Conservation (phyloP, 2,113 vertebrate genomes). For the Neopipo cinnamomea region DNA sequence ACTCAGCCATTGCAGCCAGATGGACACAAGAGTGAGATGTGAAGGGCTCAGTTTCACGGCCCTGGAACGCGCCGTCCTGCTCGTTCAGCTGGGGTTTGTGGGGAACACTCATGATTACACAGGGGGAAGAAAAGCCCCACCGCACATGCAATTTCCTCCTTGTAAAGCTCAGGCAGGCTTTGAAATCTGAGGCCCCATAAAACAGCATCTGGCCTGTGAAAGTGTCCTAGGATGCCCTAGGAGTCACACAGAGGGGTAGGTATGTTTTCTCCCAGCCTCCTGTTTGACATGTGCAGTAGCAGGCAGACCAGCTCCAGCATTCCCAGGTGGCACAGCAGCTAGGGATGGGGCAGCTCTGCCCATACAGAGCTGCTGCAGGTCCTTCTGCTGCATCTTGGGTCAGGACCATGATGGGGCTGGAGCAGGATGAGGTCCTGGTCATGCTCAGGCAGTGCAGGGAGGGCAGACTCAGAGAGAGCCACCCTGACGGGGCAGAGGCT, state of each 20-base stretch:
- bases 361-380: neutral
- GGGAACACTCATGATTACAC: conserved; percentile 31
- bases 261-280: neutral
- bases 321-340: neutral
- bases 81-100: conserved; percentile 15
- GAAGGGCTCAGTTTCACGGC: neutral
- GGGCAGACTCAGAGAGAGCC: neutral
- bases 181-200: conserved; percentile 61
- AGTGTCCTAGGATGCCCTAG: conserved; percentile 58
- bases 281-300: neutral
- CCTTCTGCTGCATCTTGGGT: neutral
- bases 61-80: neutral
- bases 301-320: neutral
- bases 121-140: conserved; percentile 48
- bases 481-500: neutral
- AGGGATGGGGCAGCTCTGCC: neutral
- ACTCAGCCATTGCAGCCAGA: conserved; percentile 5
- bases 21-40: neutral
- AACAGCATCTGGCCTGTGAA: neutral
- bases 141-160: conserved; percentile 54
- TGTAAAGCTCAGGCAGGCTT: conserved; percentile 55
- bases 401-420: fast-evolving
- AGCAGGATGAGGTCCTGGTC: neutral
- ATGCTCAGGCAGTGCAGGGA: neutral
- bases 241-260: neutral